Base-by-base conservation (phyloP, 2,888 invertebrate species). In the Cactoblastis cactorum region DNA sequence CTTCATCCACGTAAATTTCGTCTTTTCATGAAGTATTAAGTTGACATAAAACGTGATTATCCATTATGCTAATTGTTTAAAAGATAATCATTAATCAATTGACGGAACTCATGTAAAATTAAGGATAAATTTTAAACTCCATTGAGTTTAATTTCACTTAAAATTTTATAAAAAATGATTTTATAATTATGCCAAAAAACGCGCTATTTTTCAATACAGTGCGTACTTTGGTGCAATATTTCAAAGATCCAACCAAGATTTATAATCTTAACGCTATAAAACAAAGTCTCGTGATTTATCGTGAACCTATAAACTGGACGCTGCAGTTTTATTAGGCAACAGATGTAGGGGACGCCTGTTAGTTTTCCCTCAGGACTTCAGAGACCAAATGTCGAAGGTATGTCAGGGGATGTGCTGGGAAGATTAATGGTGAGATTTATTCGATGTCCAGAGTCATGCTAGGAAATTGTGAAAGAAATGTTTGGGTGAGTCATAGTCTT, bases 251-350 rank as follows among this genome's bases (percentile, higher is more conserved):
- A 37, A 34, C 19, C 22, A 9, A 47, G 47, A 15, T 35, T 34
- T 47, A 19, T 47, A 47, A 47, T 47, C 47, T 14, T 47, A 47
- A 47, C 35, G 47, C 45, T 47, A 35, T 15, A 47, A 47, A 43
- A 43, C 43, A 43, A 43, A 43, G 17, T 11, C 43, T 24, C 11
- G 28, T 43, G 28, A 43, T 43, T 43, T 43, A 28, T 28, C 28
- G 43, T 28, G 17, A 43, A 43, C 43, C 28, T 43, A 43, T 43
- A 32, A 43, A 17, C 11, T 43, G 28, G 43, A 28, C 43, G 17
- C 9, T 43, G 15, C 28, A 28, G 43, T 43, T 43, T 43, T 43
- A 43, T 43, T 32, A 43, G 28, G 28, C 43, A 24, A 43, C 43
- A 43, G 43, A 43, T 43, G 43, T 32, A 43, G 43, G 28, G 43